Conservation (phyloP, 1,140 invertebrate genomes). For the Brachionus calyciflorus region DNA sequence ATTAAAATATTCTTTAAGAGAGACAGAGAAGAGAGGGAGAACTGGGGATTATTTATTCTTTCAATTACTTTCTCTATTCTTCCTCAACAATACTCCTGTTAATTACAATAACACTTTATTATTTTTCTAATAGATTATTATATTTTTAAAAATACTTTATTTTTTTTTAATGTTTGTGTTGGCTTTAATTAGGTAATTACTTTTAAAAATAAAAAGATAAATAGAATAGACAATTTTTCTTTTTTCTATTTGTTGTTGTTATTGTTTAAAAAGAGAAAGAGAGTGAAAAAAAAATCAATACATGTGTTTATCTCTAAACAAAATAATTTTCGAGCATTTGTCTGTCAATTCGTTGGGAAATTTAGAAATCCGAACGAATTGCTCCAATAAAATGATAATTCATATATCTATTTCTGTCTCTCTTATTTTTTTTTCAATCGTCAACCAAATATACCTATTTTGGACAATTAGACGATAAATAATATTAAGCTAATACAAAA, state of each 20-base stretch:
- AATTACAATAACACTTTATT: constrained; percentile 38
- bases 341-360: no score
- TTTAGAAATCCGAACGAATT: no score
- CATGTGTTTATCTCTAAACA: no score
- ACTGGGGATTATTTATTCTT: constrained; percentile 8
- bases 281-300: neutral
- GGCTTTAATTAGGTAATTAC: no score
- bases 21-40: no score
- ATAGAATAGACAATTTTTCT: neutral
- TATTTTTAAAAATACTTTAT: no score
- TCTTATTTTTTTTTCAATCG: no score
- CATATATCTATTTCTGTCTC: no score
- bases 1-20: constrained; percentile 15
- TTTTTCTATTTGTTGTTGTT: neutral
- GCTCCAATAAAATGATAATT: constrained; percentile 40
- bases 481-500: no score
- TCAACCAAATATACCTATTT: neutral
- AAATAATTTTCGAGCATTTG: no score
- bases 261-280: neutral
- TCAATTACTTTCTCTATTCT: neutral
- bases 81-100: neutral
- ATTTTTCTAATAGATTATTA: constrained; percentile 25
- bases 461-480: constrained; percentile 29
- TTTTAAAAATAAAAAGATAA: constrained; percentile 10
- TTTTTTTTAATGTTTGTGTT: no score